Percentiles rank a stretch among this genome's conserved stretches.
phyloP scores from a whole-genome alignment of 2,113 vertebrate genomes.

The Sporophila hypoxantha region DNA sequence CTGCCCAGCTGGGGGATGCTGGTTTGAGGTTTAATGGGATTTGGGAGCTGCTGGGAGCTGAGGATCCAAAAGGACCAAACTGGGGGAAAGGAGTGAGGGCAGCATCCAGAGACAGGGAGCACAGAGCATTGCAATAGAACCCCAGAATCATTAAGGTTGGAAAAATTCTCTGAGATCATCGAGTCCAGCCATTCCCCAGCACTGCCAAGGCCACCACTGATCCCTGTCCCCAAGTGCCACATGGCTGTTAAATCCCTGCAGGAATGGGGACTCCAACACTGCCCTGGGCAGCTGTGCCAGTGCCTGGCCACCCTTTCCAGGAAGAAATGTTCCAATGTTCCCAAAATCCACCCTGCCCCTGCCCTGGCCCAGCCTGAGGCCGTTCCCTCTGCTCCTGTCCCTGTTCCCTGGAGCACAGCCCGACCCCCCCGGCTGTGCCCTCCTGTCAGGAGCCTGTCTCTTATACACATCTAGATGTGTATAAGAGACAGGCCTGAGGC shows the following conservation, averaged over 20 bases:
- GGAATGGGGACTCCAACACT: accelerated
- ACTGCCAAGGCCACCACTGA: background rate
- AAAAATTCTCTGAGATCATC: background rate
- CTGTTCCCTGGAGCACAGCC: background rate
- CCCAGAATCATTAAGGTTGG: background rate
- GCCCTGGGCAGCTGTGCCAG: background rate
- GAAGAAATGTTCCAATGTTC: accelerated
- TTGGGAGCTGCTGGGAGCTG: background rate
- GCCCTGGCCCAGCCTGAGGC: background rate
- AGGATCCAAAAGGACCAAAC: background rate
- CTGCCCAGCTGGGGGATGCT: accelerated
- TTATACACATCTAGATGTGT: too few relatives aligned
- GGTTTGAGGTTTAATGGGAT: background rate
- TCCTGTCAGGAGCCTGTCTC: background rate
- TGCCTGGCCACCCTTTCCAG: accelerated
- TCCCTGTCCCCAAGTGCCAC: background rate
- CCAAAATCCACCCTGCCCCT: accelerated
- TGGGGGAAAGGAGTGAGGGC: background rate
- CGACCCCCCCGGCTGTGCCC: background rate
- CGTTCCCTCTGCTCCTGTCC: background rate
- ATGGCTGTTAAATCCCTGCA: accelerated
- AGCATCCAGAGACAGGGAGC: background rate
- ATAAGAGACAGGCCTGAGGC: too few relatives aligned
- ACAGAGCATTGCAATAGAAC: background rate
- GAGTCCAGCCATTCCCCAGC: background rate